A percentile compares a stretch with the other conserved stretches of the same genome.
These are phyloP conservation scores for Trachurus trachurus DNA, from an alignment of 2,797 vertebrate species.

Conservation along the genomic window DNA sequence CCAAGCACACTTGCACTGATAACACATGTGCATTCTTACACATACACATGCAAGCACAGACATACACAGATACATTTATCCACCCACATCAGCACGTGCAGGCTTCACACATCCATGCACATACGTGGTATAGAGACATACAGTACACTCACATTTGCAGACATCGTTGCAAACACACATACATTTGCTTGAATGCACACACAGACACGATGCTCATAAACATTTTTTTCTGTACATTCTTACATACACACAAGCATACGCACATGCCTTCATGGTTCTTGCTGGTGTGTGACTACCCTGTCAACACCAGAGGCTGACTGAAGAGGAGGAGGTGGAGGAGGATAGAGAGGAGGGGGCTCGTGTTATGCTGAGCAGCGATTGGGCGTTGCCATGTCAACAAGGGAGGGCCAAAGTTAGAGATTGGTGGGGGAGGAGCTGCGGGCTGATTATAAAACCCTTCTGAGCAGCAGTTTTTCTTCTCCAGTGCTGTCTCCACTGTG, in stretches of 20 bases:
- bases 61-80: background rate
- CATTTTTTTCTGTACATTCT: background rate
- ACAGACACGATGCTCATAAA: background rate
- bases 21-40: background rate
- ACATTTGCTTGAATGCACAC: background rate
- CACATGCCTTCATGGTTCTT: slow-evolving; percentile 49
- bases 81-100: background rate
- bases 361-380: slow-evolving; percentile 64
- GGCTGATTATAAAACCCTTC: slow-evolving; percentile 81
- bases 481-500: slow-evolving; percentile 49
- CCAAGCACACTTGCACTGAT: background rate
- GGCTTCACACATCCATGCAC: too few relatives aligned
- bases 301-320: slow-evolving; percentile 67
- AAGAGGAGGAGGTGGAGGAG: slow-evolving; percentile 46
- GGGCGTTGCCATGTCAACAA: slow-evolving; percentile 85
- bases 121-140: background rate
- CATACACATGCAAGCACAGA: background rate
- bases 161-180: background rate
- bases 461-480: slow-evolving; percentile 76
- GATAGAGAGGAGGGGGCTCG: slow-evolving; percentile 60
- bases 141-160: background rate
- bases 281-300: slow-evolving; percentile 71
- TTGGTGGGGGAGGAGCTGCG: slow-evolving; percentile 79
- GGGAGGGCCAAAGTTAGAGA: slow-evolving; percentile 73
- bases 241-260: slow-evolving; percentile 28